Conservation (phyloP, 2,888 invertebrate genomes). For the Phyto melanocephala region DNA sequence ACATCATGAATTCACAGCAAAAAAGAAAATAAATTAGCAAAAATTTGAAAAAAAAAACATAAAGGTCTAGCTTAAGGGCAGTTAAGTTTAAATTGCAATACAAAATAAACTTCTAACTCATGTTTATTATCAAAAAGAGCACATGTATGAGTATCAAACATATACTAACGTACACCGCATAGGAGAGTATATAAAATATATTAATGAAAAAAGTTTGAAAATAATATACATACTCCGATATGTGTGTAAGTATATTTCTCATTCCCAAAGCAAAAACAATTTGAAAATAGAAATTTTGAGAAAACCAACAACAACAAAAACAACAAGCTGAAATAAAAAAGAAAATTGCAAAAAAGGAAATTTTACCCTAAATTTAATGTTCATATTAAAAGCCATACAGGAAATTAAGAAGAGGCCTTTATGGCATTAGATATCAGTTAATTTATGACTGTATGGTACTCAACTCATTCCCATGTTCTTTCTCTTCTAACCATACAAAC, state of each 20-base stretch:
- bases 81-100: constrained; percentile 62
- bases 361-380: constrained; percentile 62
- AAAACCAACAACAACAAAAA: not conserved
- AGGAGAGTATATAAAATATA: constrained; percentile 1
- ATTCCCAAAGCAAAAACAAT: constrained; percentile 11
- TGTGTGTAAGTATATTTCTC: not conserved
- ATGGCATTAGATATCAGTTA: constrained; percentile 62
- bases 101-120: constrained; percentile 55
- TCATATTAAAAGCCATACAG: constrained; percentile 60
- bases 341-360: constrained; percentile 41
- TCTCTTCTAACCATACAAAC: not conserved
- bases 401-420: constrained; percentile 62
- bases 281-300: not conserved
- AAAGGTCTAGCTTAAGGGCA: constrained; percentile 59
- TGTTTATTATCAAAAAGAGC: constrained; percentile 45
- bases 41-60: constrained; percentile 17
- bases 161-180: not conserved
- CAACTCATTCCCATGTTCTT: not conserved
- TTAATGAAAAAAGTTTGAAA: constrained; percentile 2
- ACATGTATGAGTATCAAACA: constrained; percentile 1
- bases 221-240: not conserved
- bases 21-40: not conserved
- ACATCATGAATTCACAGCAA: not conserved
- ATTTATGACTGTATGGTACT: constrained; percentile 52
- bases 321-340: not conserved